These are phyloP conservation scores for Latrodectus hesperus DNA, from an alignment of 2,888 invertebrate species.

Conservation along the genomic window DNA sequence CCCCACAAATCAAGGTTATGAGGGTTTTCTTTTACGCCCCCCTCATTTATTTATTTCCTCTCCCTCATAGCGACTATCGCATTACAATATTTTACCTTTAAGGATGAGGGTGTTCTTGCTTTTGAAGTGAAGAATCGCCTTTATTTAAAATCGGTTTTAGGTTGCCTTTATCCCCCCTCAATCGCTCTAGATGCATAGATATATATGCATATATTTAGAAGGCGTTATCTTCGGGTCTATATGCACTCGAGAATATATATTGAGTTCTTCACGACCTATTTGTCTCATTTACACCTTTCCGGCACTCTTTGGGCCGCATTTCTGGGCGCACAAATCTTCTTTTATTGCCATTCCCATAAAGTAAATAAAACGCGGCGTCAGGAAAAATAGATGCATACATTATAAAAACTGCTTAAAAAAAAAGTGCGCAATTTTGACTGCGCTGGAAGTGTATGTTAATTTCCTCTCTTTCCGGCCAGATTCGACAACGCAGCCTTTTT, in stretches of 20 bases:
- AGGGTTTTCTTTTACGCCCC: neutral
- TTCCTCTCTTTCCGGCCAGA: no score
- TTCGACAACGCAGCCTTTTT: no score
- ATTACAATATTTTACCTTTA: constrained; percentile 65
- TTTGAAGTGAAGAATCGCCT: constrained; percentile 55
- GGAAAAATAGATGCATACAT: constrained; percentile 19
- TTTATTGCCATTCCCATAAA: constrained; percentile 48
- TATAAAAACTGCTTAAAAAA: constrained; percentile 20
- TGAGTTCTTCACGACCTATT: constrained; percentile 56
- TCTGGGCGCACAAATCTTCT: constrained; percentile 40
- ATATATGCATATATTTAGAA: constrained; percentile 39
- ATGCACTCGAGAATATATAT: constrained; percentile 32
- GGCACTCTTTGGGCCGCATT: constrained; percentile 2
- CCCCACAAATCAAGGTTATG: constrained; percentile 57
- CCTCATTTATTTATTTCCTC: neutral
- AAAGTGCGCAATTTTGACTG: constrained; percentile 12
- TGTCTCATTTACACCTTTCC: constrained; percentile 55
- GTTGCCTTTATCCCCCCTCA: constrained; percentile 31
- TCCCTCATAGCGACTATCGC: constrained; percentile 34
- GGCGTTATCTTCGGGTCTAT: constrained; percentile 16
- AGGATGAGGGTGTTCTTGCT: constrained; percentile 28
- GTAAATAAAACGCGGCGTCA: constrained; percentile 12
- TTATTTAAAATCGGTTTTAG: constrained; percentile 62
- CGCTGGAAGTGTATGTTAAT: neutral
- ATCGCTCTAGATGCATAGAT: constrained; percentile 11